A percentile compares a stretch with the other conserved stretches of the same genome.
Evolutionary conservation across 2,888 invertebrate genomes (phyloP).

Genomic region (Andrena bicolor): DNA sequence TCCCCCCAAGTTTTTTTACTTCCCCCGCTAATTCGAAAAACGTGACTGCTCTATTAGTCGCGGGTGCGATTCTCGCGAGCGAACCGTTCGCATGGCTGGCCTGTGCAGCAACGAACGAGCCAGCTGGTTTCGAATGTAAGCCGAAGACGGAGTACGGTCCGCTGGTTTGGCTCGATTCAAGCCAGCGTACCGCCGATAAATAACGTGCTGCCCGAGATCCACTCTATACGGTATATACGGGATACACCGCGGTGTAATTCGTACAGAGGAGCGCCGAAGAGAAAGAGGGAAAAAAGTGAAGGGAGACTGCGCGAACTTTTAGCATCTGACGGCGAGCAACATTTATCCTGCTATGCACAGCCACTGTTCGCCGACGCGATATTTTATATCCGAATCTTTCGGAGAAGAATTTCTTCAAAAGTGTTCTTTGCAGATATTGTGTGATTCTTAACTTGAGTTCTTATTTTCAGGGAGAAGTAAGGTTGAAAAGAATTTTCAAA

Average conservation of each 20-base stretch:
- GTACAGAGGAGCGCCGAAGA: conserved; percentile 31
- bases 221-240: conserved; percentile 72
- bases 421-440: not conserved
- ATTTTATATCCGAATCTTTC: not conserved
- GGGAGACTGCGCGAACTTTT: not conserved
- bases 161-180: conserved; percentile 66
- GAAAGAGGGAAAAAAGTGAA: not conserved
- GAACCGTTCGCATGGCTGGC: not conserved
- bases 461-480: not conserved
- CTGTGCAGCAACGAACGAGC: conserved; percentile 32
- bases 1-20: not conserved
- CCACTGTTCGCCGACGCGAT: too few relatives aligned
- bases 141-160: conserved; percentile 68
- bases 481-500: not conserved
- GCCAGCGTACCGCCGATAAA: conserved; percentile 78
- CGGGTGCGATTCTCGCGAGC: conserved; percentile 12
- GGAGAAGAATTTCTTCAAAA: not conserved
- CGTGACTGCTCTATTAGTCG: conserved; percentile 15
- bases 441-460: not conserved
- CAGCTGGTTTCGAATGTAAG: conserved; percentile 64
- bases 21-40: conserved; percentile 29
- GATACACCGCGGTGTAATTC: conserved; percentile 63
- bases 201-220: conserved; percentile 78
- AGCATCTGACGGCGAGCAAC: not conserved
- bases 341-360: not conserved